Evolutionary conservation across 30 jellyfish, hydroid and myxozoan genomes (phyloP), one percentile per base, ranked within the genome.

Genomic region (Morbakka virulenta): DNA sequence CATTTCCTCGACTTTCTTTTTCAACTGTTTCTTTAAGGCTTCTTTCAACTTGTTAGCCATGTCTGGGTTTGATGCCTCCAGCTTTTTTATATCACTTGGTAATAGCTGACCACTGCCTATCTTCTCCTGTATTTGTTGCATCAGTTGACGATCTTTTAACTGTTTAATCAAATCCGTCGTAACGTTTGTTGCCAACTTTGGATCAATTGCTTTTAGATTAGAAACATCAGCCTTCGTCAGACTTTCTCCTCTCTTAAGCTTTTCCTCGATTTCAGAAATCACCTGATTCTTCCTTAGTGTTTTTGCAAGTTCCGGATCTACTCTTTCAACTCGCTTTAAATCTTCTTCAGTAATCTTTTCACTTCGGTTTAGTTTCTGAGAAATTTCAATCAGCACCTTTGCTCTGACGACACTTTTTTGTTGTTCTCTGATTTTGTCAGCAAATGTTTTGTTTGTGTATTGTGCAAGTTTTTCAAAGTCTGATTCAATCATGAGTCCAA

Each of bases 1-100:
- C 98, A 91, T 91, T 64, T 84, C 96, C 32, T 73, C 47, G 24
- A 91, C 88, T 67, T 83, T 85, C 76, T 53, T 48, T 24, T 51
- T 52, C 47, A 91, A 78, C 52, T 91, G 98, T 71, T 84, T 94
- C 62, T 91, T 91, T 69, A 91, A 79, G 2, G 95, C 95, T 20
- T 82, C 89, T 57, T 85, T 83, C 2, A 91, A 64, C 28, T 80
- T 74, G 33, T 35, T 69, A 20, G 98, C 98, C 61, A 89, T 89
- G 35, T 41, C 24, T 22, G 98, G 96, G 65, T 91, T 85, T 20
- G 85, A 34, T 32, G 64, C 74, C 27, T 76, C 86, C 31, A 91
- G 69, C 22, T 57, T 88, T 2, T 73, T 76, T 13, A 91, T 30
- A 49, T 91, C 98, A 0, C 72, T 66, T 0, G 87, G 79, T 2